phyloP scores from a whole-genome alignment of 1,140 invertebrate species.

The Neocloeon triangulifer region DNA sequence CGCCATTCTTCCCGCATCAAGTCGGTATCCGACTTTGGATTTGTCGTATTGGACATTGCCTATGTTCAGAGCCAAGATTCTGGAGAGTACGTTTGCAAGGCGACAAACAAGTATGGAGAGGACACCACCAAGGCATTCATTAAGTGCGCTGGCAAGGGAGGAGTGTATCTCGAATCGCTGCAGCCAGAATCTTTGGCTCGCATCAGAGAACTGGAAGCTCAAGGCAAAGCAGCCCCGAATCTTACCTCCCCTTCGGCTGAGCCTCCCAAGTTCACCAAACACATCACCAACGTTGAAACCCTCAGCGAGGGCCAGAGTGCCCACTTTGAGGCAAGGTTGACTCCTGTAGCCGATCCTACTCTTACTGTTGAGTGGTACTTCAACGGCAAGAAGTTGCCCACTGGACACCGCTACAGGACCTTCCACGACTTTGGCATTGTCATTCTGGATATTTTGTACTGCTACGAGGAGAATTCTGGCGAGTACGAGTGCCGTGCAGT shows the following conservation, averaged over 20 bases:
- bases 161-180: slow-evolving; percentile 78
- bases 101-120: slow-evolving; percentile 66
- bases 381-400: slow-evolving; percentile 75
- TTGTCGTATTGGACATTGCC: slow-evolving; percentile 84
- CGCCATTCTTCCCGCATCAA: slow-evolving; percentile 79
- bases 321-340: slow-evolving; percentile 79
- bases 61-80: slow-evolving; percentile 83
- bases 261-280: slow-evolving; percentile 75
- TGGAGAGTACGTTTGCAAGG: slow-evolving; percentile 78
- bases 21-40: slow-evolving; percentile 87
- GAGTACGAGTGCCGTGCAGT: slow-evolving; percentile 77
- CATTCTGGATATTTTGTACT: slow-evolving; percentile 87
- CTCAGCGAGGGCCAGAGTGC: slow-evolving; percentile 81
- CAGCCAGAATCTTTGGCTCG: slow-evolving; percentile 82
- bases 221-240: slow-evolving; percentile 24
- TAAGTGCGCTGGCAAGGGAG: slow-evolving; percentile 59
- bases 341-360: slow-evolving; percentile 78
- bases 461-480: slow-evolving; percentile 91
- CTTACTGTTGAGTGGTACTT: slow-evolving; percentile 81
- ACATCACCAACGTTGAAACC: slow-evolving; percentile 57
- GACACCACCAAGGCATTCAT: slow-evolving; percentile 67
- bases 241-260: slow-evolving; percentile 42
- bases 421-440: slow-evolving; percentile 96
- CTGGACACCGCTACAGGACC: slow-evolving; percentile 82
- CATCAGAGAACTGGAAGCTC: slow-evolving; percentile 64